Evolutionary conservation across 2,113 vertebrate species (phyloP), one percentile per base, ranked within the genome.

Genomic region (Microcebus griseorufus): DNA sequence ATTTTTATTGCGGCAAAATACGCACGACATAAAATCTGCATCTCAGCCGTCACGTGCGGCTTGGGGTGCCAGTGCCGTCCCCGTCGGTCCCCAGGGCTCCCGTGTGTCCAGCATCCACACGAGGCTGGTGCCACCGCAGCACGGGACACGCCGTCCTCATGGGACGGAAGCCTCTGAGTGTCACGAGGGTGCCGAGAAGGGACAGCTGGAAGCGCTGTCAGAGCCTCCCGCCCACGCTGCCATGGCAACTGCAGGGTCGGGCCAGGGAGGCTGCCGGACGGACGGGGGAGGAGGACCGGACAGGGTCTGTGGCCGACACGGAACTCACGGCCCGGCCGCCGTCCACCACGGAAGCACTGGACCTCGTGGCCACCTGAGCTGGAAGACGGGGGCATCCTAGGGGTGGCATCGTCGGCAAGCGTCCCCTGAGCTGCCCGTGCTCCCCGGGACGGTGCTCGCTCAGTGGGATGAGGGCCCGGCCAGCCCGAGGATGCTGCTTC

Each of bases 331-430:
- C 27, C 27, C 27, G 53, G 17, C 17, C 6, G 1, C 90, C 3
- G 0, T 8, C 29, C 23, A 4, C 27, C n/a, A 17, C 22, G 0
- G 7, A 14, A 20, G 58, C 25, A 6, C 34, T 9, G 1, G 55
- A 13, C 18, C 6, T 29, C 1, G 13, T 0, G 27, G 29, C 3
- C 3, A 13, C 80, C 32, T 51, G n/a, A 5, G 2, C 45, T 1
- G 8, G 17, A 58, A 27, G 14, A 9, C 34, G 17, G 45, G 53
- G 37, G 29, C 29, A 1, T 29, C 25, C 25, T 62, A 10, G 22
- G 25, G 60, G 53, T 16, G 16, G 4, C 16, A 16, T 53, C 53
- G 4, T 53, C 53, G 0, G 53, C 53, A 53, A 53, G 53, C 17
- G 53, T 53, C 53, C 53, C 13, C 51, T 14, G 51, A 53, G 51